Percentiles rank a stretch among this genome's conserved stretches.
phyloP scores from a whole-genome alignment of 1,140 invertebrate genomes.

The Physella acuta region DNA sequence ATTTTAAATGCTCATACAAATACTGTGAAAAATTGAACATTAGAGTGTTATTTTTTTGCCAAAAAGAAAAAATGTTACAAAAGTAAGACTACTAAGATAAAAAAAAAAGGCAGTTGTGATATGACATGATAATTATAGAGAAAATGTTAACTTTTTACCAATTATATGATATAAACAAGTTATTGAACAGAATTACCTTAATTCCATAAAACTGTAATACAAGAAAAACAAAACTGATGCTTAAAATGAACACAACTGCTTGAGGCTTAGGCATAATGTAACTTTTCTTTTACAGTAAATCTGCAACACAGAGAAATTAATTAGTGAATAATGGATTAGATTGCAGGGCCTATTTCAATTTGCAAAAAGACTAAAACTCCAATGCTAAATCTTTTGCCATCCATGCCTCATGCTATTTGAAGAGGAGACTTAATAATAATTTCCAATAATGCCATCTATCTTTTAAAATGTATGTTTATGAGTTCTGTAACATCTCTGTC shows the following conservation, averaged over 20 bases:
- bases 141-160: background rate
- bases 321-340: too few species aligned
- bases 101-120: background rate
- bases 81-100: background rate
- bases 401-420: too few species aligned
- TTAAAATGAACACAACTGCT: conserved; percentile 1
- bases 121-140: background rate
- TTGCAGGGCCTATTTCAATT: too few species aligned
- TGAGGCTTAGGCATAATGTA: background rate
- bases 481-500: too few species aligned
- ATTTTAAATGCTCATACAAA: background rate
- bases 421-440: too few species aligned
- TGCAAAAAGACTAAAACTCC: too few species aligned
- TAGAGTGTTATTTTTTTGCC: background rate
- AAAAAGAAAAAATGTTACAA: background rate
- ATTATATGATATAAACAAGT: background rate
- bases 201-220: conserved; percentile 4
- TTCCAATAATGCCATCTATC: too few species aligned
- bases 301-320: too few species aligned
- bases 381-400: too few species aligned
- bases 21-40: conserved; percentile 6
- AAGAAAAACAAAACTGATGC: background rate
- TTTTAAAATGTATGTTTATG: too few species aligned
- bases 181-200: background rate
- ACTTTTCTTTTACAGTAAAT: too few species aligned